Base-by-base conservation (phyloP, 2,113 vertebrate species). In the Neodontobutis hainanensis region DNA sequence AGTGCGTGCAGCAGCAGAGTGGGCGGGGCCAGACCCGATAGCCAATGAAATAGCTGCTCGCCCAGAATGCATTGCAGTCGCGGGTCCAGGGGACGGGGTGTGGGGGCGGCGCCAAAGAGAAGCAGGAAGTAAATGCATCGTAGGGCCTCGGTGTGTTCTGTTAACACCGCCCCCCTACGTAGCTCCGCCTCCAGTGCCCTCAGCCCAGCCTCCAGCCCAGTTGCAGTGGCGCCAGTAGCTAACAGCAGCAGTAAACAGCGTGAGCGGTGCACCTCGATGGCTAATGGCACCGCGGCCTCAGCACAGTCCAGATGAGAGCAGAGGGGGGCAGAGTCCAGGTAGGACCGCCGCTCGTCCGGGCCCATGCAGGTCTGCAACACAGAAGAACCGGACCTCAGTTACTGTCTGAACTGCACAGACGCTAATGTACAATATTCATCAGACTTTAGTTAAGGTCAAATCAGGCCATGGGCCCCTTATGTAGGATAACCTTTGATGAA, bases 201-300 rank as follows among this genome's bases (percentile, higher is more conserved):
- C 59, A 99, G 92, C 46, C 97, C 87, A 2, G 85, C 83, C 67
- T 99, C 95, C 0, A 98, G 74, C 0, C 94, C 92, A 0, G 91
- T 86, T 0, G 95, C 94, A 0, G 77, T 91, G 0, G 96, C 95
- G 0, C 95, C 94, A 0, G 95, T 93, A 8, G 86, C 93, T 0
- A 99, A 92, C 79, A 98, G 83, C 87, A 97, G 81, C 3, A 95
- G 81, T 85, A 97, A 71, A 62, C 95, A 98, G 82, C 96, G 94
- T 0, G 94, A 88, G 0, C 93, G 92, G 4, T 80, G 92, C 86
- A 96, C 90, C 57, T 96, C 95, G 8, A 96, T 95, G 36, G 97
- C 95, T 64, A 94, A 58, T 5, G 96, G 95, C 86, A 97, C 68
- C 11, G 95, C 91, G 0, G 92, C 94, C 84, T 96, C 95, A 0